Conservation (phyloP, 2,888 invertebrate genomes). For the Acanthococcus lagerstroemiae region DNA sequence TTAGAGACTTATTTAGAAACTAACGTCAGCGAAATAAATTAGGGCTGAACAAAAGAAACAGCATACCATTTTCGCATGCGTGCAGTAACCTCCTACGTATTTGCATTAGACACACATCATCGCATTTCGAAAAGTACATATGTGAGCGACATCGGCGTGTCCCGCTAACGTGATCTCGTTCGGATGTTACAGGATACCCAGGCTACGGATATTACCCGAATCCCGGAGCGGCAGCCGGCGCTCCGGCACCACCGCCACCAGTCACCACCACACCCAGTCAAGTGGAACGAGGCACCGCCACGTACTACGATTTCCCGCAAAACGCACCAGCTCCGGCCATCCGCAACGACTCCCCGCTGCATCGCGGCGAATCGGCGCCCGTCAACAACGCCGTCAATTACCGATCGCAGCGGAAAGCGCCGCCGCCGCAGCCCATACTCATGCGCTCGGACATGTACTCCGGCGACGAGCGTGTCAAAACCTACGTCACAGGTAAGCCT, state of each 20-base stretch:
- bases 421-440: slow-evolving; percentile 30
- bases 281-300: slow-evolving; percentile 46
- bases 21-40: not conserved
- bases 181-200: slow-evolving; percentile 44
- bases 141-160: too few species aligned
- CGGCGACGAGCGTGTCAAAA: slow-evolving; percentile 35
- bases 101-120: too few species aligned
- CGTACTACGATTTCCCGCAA: slow-evolving; percentile 44
- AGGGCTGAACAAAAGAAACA: not conserved
- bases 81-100: too few species aligned
- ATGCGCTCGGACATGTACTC: slow-evolving; percentile 35
- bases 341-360: slow-evolving; percentile 24
- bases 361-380: slow-evolving; percentile 19
- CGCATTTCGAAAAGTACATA: too few species aligned
- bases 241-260: slow-evolving; percentile 48
- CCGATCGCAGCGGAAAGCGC: slow-evolving; percentile 30
- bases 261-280: slow-evolving; percentile 42
- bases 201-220: slow-evolving; percentile 45
- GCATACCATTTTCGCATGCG: too few species aligned
- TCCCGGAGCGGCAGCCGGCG: slow-evolving; percentile 47
- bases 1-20: not conserved
- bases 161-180: too few species aligned
- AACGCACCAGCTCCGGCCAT: slow-evolving; percentile 22
- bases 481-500: slow-evolving; percentile 36
- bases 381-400: slow-evolving; percentile 17